Conservation (phyloP, 2,797 vertebrate species). For the Pseudochromis fuscus region DNA sequence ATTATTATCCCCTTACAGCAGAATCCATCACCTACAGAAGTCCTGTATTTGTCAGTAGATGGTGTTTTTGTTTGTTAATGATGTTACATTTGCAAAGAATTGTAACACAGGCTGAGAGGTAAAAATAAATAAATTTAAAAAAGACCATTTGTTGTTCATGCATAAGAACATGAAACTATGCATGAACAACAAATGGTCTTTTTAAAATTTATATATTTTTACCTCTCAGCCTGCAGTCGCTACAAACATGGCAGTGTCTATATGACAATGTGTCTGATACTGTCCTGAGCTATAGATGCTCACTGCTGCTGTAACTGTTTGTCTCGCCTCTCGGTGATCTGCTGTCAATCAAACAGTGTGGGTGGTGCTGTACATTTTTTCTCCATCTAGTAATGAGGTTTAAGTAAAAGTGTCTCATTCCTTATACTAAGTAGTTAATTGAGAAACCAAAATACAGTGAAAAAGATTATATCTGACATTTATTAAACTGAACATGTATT, state of each 20-base stretch:
- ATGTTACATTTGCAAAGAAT: slow-evolving; percentile 20
- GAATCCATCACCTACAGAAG: slow-evolving; percentile 5
- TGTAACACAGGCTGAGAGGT: slow-evolving; percentile 17
- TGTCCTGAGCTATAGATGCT: neutral
- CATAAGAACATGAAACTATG: slow-evolving; percentile 20
- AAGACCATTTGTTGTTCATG: slow-evolving; percentile 43
- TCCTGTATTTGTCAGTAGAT: slow-evolving; percentile 14
- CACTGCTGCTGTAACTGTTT: neutral
- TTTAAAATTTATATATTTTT: no score
- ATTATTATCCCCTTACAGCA: slow-evolving; percentile 6
- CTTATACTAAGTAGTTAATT: neutral
- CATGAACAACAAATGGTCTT: slow-evolving; percentile 20
- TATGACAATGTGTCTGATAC: neutral
- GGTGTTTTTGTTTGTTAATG: slow-evolving; percentile 40
- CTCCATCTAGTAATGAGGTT: neutral
- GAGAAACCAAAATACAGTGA: neutral
- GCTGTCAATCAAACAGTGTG: slow-evolving; percentile 5
- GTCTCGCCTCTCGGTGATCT: neutral
- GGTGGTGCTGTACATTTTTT: neutral
- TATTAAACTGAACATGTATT: neutral
- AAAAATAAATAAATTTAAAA: no score
- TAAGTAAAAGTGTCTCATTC: neutral
- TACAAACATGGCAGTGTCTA: neutral
- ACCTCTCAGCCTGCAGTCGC: slow-evolving; percentile 17
- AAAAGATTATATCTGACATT: neutral